Evolutionary conservation across 2,888 invertebrate genomes (phyloP).

Genomic region (Iphiclides podalirius): DNA sequence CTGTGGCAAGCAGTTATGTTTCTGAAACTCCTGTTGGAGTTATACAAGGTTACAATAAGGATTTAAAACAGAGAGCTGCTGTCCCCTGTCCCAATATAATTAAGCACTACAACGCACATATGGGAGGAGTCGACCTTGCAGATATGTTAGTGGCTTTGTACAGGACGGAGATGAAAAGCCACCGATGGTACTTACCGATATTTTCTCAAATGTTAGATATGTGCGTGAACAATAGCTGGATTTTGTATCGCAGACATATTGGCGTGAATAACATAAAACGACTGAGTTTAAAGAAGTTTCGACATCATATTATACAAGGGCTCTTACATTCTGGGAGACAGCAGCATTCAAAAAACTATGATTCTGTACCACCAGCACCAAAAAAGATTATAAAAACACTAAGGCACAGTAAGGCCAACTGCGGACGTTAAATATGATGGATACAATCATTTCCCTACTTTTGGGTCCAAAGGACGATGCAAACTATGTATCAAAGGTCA

Average conservation of each 20-base stretch:
- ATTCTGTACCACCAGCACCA: constrained; percentile 26
- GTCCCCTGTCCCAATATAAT: constrained; percentile 3
- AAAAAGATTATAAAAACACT: constrained; percentile 26
- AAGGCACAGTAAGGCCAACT: constrained; percentile 25
- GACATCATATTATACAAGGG: constrained; percentile 20
- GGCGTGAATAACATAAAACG: constrained; percentile 19
- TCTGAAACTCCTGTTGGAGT: too few species aligned
- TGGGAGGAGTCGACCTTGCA: constrained; percentile 30
- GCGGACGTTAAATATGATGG: constrained; percentile 27
- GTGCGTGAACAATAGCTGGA: constrained; percentile 31
- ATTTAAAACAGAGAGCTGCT: constrained; percentile 25
- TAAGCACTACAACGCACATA: constrained; percentile 27
- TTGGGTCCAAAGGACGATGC: constrained; percentile 27
- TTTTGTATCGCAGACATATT: constrained; percentile 29
- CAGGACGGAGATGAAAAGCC: constrained; percentile 33
- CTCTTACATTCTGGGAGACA: constrained; percentile 20
- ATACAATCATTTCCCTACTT: constrained; percentile 27
- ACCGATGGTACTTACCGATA: constrained; percentile 31
- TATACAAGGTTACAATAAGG: too few species aligned
- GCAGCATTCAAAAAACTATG: constrained; percentile 21
- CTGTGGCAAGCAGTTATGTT: constrained; percentile 21
- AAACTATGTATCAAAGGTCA: constrained; percentile 27
- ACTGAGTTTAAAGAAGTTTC: constrained; percentile 23
- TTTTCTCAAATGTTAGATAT: constrained; percentile 24
- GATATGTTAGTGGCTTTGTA: constrained; percentile 36